phyloP scores from a whole-genome alignment of 2,797 vertebrate genomes.

The Squalus acanthias region DNA sequence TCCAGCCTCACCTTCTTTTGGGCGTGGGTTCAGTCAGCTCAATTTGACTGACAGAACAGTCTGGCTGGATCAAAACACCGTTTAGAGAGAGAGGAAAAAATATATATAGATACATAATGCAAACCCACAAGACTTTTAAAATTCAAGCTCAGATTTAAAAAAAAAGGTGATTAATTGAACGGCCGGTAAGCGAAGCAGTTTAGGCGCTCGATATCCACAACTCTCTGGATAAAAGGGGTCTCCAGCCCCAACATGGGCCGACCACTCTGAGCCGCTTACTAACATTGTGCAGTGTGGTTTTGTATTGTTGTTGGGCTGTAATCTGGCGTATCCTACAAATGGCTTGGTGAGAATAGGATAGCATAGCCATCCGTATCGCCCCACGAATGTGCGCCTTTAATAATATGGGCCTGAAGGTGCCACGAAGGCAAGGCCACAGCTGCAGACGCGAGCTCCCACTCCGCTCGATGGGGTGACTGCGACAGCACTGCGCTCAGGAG shows the following conservation, averaged over 20 bases:
- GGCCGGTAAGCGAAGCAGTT: constrained; percentile 27
- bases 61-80: constrained; percentile 19
- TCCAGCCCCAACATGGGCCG: neutral
- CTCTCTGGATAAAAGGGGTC: constrained; percentile 20
- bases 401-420: neutral
- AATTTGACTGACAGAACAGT: constrained; percentile 29
- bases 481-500: neutral
- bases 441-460: neutral
- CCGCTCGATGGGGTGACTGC: neutral
- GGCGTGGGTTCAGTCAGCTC: constrained; percentile 17
- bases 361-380: neutral
- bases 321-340: neutral
- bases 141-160: constrained; percentile 1
- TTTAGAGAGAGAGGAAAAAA: constrained; percentile 23
- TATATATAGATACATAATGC: constrained; percentile 20
- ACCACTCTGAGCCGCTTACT: neutral
- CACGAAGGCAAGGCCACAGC: neutral
- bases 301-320: neutral
- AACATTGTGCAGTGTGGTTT: neutral
- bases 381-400: neutral
- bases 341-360: neutral
- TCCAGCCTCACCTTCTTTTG: neutral
- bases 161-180: neutral
- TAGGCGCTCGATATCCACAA: neutral
- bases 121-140: constrained; percentile 23